phyloP scores from a whole-genome alignment of 2,113 vertebrate genomes.

The Pedionomus torquatus region DNA sequence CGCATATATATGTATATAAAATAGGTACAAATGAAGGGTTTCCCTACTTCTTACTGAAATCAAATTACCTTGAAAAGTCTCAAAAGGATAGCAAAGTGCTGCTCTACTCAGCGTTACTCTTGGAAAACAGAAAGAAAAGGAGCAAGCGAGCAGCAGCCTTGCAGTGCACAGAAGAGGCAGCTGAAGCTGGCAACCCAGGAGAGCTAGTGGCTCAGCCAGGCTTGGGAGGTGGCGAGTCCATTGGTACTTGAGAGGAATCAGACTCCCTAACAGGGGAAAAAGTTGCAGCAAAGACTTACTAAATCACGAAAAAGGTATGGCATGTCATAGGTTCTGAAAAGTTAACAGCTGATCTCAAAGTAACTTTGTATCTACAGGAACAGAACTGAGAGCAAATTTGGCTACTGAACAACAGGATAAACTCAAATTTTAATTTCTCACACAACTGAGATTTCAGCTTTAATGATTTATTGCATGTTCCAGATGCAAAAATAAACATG shows the following conservation, averaged over 20 bases:
- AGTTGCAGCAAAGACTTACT: neutral
- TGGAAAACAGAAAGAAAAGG: neutral
- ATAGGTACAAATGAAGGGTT: neutral
- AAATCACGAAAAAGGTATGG: neutral
- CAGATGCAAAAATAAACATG: neutral
- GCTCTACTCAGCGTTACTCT: neutral
- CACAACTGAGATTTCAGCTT: neutral
- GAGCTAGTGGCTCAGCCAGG: rapidly evolving
- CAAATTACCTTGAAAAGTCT: neutral
- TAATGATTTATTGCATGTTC: neutral
- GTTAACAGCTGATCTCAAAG: neutral
- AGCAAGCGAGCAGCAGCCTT: neutral
- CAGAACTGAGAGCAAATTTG: neutral
- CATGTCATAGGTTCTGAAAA: neutral
- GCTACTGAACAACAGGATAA: neutral
- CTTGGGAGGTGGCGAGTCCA: neutral
- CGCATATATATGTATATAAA: neutral
- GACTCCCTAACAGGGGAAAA: neutral
- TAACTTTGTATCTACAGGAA: neutral
- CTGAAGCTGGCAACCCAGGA: neutral
- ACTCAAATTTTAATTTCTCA: neutral
- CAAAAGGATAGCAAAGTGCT: neutral
- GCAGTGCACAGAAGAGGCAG: neutral
- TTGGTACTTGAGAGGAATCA: neutral
- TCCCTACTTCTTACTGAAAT: neutral